Base-by-base conservation (phyloP, 2,113 vertebrate genomes). In the Nanorana parkeri region DNA sequence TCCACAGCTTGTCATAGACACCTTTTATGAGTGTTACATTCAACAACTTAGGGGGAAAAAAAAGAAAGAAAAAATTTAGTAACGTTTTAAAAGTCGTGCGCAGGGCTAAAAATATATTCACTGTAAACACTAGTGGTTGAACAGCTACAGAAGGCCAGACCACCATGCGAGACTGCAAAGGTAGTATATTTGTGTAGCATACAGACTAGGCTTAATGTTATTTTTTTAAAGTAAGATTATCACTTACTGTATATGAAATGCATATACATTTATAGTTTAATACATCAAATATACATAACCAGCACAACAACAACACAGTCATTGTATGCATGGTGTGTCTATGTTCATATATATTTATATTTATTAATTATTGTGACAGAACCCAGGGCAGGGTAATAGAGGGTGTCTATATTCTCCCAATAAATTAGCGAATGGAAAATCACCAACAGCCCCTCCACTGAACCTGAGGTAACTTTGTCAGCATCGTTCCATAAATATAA, bases 61-160 rank as follows among this genome's bases (percentile, higher is more conserved):
- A 75, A 60, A 73, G 69, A 71, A 51, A 19, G 6, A 47, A 75
- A 81, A 73, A 82, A 68, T 68, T 32, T 29, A 24, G 68, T 73
- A 74, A 82, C 17, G 51, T 75, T 83, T 75, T 76, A 76, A 78
- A 66, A 83, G 72, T 72, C 63, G 54, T 83, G 55, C 56, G 72
- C 54, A 58, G 80, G 36, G 80, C 80, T 83, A 83, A 83, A 83
- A 83, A 83, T 83, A 83, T 83, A 83, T 58, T 60, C 52, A 82
- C 80, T 83, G 80, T 83, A 83, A 83, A 83, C 71, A 83, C 68
- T 76, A 47, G 80, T 68, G 80, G 80, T 83, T 83, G 60, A 82
- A 56, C 29, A 67, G 47, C 72, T 67, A 67, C 52, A 67, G 63
- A 83, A 68, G 52, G 24, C 52, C 64, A 76, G 80, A 76, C 80